phyloP scores from a whole-genome alignment of 2,113 vertebrate species.

The Melanerpes formicivorus region DNA sequence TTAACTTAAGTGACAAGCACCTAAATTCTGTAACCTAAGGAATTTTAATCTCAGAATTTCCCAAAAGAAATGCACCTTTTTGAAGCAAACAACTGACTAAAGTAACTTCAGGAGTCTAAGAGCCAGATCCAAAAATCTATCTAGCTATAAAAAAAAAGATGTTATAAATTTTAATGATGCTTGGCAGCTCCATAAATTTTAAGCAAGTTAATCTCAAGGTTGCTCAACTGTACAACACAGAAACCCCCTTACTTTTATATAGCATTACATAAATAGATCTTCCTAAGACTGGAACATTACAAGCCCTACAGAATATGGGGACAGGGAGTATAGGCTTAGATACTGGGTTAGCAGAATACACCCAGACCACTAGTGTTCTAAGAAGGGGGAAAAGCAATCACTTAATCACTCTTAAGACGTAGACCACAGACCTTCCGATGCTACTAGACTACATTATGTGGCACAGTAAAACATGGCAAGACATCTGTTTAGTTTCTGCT shows the following conservation, averaged over 20 bases:
- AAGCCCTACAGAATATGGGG: not conserved
- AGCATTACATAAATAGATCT: not conserved
- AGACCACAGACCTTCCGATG: not conserved
- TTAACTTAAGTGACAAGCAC: not conserved
- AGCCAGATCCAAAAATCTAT: not conserved
- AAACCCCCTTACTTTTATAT: not conserved
- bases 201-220: not conserved
- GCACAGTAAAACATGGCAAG: not conserved
- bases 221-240: not conserved
- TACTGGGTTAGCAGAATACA: not conserved
- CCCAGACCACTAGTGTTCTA: not conserved
- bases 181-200: not conserved
- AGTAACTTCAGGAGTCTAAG: not conserved
- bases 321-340: not conserved
- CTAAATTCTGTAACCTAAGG: not conserved
- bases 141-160: not conserved
- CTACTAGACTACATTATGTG: not conserved
- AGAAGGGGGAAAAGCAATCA: not conserved
- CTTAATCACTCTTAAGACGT: not conserved
- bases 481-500: not conserved
- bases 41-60: not conserved
- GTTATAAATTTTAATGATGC: not conserved
- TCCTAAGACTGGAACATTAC: not conserved
- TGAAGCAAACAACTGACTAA: not conserved
- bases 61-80: not conserved